Percentiles rank a stretch among this genome's conserved stretches.
phyloP scores from a whole-genome alignment of 1,140 invertebrate species.

The Heliconius eleuchia region DNA sequence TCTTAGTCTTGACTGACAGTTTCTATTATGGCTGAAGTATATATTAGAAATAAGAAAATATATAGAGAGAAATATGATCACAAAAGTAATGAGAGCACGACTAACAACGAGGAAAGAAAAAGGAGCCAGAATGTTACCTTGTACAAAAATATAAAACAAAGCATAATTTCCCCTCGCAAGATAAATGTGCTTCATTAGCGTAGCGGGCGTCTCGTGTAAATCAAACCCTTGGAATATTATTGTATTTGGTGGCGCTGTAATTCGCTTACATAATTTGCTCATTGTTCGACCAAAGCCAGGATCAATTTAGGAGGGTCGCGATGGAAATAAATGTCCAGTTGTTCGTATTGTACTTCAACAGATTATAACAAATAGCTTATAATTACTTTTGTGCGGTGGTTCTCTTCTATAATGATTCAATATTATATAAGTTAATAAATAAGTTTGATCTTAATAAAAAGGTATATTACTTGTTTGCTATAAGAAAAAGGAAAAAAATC shows the following conservation, averaged over 20 bases:
- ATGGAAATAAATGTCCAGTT: conserved; percentile 8
- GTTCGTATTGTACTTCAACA: conserved; percentile 3
- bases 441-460: neutral
- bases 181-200: conserved; percentile 25
- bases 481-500: neutral
- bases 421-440: neutral
- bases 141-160: conserved; percentile 19
- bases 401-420: neutral
- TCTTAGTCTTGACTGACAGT: neutral
- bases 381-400: neutral
- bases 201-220: conserved; percentile 19
- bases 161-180: conserved; percentile 22
- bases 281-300: conserved; percentile 18
- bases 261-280: conserved; percentile 22
- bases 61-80: neutral
- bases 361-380: neutral
- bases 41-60: neutral
- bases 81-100: neutral
- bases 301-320: conserved; percentile 12
- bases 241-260: conserved; percentile 17
- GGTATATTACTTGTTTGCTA: neutral
- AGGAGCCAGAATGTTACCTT: conserved; percentile 7
- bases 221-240: conserved; percentile 28
- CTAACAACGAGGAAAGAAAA: conserved; percentile 1
- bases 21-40: neutral